Percentiles rank a stretch among this genome's conserved stretches.
phyloP scores from a whole-genome alignment of 1,140 invertebrate genomes.

The Zaprionus gabonicus region DNA sequence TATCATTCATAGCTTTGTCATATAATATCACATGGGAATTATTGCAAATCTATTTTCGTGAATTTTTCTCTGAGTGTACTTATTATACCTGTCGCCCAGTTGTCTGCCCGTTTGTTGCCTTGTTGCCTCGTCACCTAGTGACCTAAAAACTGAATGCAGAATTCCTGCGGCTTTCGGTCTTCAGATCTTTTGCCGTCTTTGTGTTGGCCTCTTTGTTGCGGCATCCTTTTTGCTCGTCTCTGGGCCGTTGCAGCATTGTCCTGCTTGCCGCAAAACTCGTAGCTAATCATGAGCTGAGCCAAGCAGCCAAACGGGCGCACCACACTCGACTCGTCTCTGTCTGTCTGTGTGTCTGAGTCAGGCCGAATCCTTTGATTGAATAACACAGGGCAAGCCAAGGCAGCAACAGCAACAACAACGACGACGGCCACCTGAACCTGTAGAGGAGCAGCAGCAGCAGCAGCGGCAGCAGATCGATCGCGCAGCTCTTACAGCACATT shows the following conservation, averaged over 20 bases:
- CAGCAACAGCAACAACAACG: background rate
- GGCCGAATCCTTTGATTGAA: constrained; percentile 42
- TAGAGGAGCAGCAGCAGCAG: background rate
- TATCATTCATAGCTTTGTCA: too few relatives aligned
- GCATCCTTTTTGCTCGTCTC: constrained; percentile 38
- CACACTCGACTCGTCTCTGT: constrained; percentile 8
- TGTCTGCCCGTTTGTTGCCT: constrained; percentile 45
- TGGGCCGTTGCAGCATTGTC: constrained; percentile 23
- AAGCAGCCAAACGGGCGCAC: constrained; percentile 14
- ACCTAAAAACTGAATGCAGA: constrained; percentile 49
- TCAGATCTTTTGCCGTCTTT: constrained; percentile 66
- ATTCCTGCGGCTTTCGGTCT: constrained; percentile 24
- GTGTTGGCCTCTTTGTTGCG: constrained; percentile 36
- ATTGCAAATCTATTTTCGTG: too few relatives aligned
- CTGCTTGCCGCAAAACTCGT: constrained; percentile 44
- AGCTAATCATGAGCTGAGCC: constrained; percentile 51
- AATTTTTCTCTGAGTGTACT: constrained; percentile 21
- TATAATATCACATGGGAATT: too few relatives aligned
- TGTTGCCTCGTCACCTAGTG: constrained; percentile 61
- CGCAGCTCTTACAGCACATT: constrained; percentile 35
- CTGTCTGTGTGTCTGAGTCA: background rate
- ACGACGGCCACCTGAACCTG: constrained; percentile 19
- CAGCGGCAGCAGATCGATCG: constrained; percentile 18
- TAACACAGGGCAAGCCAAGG: constrained; percentile 16
- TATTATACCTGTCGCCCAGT: constrained; percentile 68